phyloP scores from a whole-genome alignment of 2,888 invertebrate genomes.

The Caenorhabditis japonica region DNA sequence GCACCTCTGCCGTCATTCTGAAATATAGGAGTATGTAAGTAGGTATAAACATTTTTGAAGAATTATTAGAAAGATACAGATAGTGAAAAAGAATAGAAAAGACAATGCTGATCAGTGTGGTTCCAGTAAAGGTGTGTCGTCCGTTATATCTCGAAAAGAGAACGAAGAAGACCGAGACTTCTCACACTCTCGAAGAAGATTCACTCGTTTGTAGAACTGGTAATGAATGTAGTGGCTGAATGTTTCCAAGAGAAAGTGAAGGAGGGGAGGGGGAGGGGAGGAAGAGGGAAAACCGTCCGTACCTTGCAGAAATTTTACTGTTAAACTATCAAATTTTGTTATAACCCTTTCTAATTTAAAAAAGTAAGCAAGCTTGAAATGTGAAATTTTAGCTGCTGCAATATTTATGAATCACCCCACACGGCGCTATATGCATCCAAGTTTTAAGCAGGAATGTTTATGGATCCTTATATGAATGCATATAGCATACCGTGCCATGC shows the following conservation, averaged over 20 bases:
- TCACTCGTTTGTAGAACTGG: conserved; percentile 28
- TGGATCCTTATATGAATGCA: too few species aligned
- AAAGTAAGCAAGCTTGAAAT: too few species aligned
- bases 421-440: too few species aligned
- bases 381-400: too few species aligned
- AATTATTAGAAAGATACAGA: not conserved
- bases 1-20: conserved; percentile 35
- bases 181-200: conserved; percentile 51
- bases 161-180: conserved; percentile 37
- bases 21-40: conserved; percentile 3
- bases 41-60: conserved; percentile 5
- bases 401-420: too few species aligned
- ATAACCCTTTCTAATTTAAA: too few species aligned
- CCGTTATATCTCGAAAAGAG: conserved; percentile 41
- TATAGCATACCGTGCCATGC: too few species aligned
- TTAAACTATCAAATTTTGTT: too few species aligned
- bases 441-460: too few species aligned
- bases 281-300: not conserved
- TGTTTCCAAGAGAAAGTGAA: conserved; percentile 40
- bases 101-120: conserved; percentile 47
- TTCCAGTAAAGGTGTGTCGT: conserved; percentile 54
- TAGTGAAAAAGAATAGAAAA: conserved; percentile 9
- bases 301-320: too few species aligned
- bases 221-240: conserved; percentile 44
- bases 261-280: not conserved